Evolutionary conservation across 2,113 vertebrate genomes (phyloP).

Genomic region (Cottus gobio): DNA sequence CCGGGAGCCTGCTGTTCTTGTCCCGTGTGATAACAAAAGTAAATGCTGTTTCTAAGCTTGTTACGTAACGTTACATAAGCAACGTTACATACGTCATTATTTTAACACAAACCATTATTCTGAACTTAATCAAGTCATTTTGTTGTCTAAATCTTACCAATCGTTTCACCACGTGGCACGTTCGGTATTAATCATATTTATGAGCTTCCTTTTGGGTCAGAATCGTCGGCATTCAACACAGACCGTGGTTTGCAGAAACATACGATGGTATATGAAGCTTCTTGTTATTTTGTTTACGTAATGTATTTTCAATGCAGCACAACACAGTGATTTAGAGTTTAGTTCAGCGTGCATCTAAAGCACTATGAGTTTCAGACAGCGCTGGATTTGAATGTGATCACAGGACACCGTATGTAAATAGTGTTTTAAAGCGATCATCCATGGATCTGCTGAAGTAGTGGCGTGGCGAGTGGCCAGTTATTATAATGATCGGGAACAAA

Average conservation of each 20-base stretch:
- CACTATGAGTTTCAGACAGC: neutral
- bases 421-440: neutral
- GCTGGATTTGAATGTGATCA: neutral
- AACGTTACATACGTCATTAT: no score
- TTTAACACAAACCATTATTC: no score
- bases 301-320: neutral
- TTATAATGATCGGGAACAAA: neutral
- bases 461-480: neutral
- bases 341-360: no score
- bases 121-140: no score
- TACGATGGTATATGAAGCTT: neutral
- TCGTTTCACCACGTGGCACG: no score
- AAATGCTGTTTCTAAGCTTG: no score
- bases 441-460: neutral
- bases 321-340: neutral
- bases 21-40: no score
- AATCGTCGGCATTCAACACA: neutral
- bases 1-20: no score
- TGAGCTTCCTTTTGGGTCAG: neutral
- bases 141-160: no score
- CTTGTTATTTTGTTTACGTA: neutral
- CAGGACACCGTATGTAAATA: neutral
- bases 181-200: no score
- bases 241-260: no score
- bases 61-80: no score